A percentile compares a stretch with the other conserved stretches of the same genome.
Conservation (phyloP, 2,888 invertebrate genomes). For the Luperina testacea region DNA sequence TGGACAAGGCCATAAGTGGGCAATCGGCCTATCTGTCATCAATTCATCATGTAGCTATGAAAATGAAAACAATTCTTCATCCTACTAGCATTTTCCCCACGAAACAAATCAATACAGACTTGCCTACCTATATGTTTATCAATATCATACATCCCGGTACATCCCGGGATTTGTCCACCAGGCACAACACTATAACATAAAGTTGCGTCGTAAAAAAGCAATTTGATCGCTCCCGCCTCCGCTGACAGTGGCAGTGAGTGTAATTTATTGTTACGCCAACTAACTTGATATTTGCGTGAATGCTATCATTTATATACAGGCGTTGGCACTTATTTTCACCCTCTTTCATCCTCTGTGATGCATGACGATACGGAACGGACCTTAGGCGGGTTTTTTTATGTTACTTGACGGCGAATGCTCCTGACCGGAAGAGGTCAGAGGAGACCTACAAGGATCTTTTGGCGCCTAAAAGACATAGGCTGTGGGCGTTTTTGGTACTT, state of each 20-base stretch:
- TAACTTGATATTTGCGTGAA: constrained; percentile 55
- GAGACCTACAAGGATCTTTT: background rate
- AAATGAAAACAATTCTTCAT: background rate
- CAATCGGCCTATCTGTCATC: background rate
- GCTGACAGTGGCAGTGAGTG: constrained; percentile 41
- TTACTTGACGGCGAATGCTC: background rate
- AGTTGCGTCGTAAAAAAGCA: constrained; percentile 61
- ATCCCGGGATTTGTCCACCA: constrained; percentile 7
- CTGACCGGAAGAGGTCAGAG: too few species aligned
- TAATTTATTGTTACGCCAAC: constrained; percentile 56
- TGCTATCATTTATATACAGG: constrained; percentile 46
- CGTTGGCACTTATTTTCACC: constrained; percentile 38
- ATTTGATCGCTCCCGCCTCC: constrained; percentile 52
- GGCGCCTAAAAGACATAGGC: background rate
- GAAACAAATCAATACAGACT: background rate
- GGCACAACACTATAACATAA: constrained; percentile 34
- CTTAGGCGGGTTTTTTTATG: background rate
- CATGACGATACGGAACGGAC: background rate
- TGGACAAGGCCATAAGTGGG: background rate
- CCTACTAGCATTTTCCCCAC: background rate
- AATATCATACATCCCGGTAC: background rate
- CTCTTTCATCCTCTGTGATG: constrained; percentile 14
- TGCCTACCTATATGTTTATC: background rate
- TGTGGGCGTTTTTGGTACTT: background rate
- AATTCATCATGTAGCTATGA: background rate